phyloP scores from a whole-genome alignment of 2,113 vertebrate species.

The Dolichotis patagonum region DNA sequence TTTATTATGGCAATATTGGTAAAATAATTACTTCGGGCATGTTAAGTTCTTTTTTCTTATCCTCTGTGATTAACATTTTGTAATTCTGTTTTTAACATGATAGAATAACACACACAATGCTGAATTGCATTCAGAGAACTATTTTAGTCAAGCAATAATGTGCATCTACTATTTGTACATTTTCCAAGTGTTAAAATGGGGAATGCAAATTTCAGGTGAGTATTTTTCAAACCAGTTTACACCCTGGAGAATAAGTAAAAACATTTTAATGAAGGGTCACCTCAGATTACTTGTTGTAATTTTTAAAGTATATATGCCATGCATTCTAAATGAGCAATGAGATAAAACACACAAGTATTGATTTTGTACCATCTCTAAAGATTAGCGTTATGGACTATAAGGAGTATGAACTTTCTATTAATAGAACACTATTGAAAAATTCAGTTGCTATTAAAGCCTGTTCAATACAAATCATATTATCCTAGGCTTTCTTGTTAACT shows the following conservation, averaged over 20 bases:
- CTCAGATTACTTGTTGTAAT: not conserved
- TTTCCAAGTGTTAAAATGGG: not conserved
- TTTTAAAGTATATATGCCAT: not conserved
- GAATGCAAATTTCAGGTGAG: not conserved
- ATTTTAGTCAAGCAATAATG: not conserved
- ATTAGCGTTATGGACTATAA: not conserved
- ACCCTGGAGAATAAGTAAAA: not conserved
- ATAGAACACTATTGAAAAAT: not conserved
- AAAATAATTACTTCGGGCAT: not conserved
- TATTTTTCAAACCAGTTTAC: not conserved
- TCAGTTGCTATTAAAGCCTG: not conserved
- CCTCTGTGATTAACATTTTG: not conserved
- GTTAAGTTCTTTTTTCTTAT: not conserved
- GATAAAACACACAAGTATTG: not conserved
- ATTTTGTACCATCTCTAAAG: conserved; percentile 3
- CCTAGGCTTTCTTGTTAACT: not conserved
- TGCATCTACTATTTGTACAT: not conserved
- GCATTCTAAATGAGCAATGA: not conserved
- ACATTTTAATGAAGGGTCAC: not conserved
- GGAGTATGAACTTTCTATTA: not conserved
- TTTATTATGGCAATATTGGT: not conserved
- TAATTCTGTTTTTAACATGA: not conserved
- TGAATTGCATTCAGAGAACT: not conserved
- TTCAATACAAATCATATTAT: not conserved
- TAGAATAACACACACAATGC: not conserved